Base-by-base conservation (phyloP, 2,888 invertebrate species). In the Toxonevra muliebris region DNA sequence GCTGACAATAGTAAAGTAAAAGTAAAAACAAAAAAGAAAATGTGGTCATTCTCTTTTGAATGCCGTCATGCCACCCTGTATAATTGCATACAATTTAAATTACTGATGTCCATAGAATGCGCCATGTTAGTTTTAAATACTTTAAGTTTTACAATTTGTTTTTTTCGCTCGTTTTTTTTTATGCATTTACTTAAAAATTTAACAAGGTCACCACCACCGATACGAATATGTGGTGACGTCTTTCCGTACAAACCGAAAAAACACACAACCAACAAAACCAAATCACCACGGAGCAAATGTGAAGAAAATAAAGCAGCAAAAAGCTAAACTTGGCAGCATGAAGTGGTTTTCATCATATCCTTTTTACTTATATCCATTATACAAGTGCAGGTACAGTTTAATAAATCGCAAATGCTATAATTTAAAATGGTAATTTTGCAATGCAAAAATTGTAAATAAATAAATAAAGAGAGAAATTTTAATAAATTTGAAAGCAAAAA, bases 271-370 rank as follows among this genome's bases (percentile, higher is more conserved):
- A 10, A 15, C 15, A n/a, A 5, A 15, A 13, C n/a, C 13, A 13
- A 48, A 15, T 11, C n/a, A 13, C 5, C 48, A 8, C 9, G 8
- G 48, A 48, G 48, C 15, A 15, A n/a, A 15, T 48, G 10, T 48
- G 48, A 15, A 15, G 48, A 5, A 8, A 7, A 48, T 10, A 48
- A 48, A 48, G 48, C 8, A 15, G 48, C 13, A 48, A 48, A 48
- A 48, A 48, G n/a, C n/a, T n/a, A 48, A 48, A 48, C 48, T 48
- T 48, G 48, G 48, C 48, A 48, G 11, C 48, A 15, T 15, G 48
- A 5, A 48, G 30, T 30, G 30, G 30, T 30, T 30, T 30, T 30
- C 30, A 4, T 2, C 30, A 30, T 30, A 30, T 30, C 30, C 30
- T 30, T 30, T 30, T 7, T 30, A 30, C 30, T 30, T 7, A 7